These are phyloP conservation scores for Drosophila ercepeae DNA, from an alignment of 1,140 invertebrate genomes.

Conservation along the genomic window DNA sequence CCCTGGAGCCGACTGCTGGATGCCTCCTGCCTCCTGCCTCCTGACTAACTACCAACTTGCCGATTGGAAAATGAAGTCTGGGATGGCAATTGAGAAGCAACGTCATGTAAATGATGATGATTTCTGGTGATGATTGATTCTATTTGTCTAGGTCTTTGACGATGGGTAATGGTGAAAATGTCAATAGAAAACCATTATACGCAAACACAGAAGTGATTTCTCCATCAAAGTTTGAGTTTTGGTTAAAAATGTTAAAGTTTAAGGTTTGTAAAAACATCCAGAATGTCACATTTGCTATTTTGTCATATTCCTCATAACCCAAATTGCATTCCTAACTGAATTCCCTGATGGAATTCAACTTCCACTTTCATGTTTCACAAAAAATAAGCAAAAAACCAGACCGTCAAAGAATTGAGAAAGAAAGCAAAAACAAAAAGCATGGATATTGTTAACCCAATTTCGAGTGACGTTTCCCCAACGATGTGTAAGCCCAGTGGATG, in stretches of 20 bases:
- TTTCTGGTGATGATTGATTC: conserved; percentile 38
- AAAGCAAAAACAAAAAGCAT: conserved; percentile 28
- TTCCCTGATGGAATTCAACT: conserved; percentile 29
- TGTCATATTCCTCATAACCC: neutral
- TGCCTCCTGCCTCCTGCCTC: conserved; percentile 22
- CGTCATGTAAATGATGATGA: conserved; percentile 55
- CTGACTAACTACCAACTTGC: conserved; percentile 39
- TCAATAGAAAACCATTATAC: neutral
- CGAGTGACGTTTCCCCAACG: conserved; percentile 59
- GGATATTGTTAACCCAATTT: conserved; percentile 67
- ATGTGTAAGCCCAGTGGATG: conserved; percentile 44
- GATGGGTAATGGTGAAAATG: neutral
- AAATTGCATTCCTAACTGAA: conserved; percentile 12
- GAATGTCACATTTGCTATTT: too few relatives aligned
- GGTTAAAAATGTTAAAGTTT: too few relatives aligned
- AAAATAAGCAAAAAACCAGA: neutral
- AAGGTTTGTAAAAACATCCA: neutral
- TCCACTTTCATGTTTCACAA: conserved; percentile 3
- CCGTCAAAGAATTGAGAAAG: neutral
- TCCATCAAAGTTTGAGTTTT: neutral
- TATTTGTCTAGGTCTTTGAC: neutral
- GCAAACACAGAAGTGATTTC: neutral
- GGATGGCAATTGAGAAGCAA: conserved; percentile 47
- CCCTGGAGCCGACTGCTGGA: conserved; percentile 22
- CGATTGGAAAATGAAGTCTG: conserved; percentile 30